A percentile compares a stretch with the other conserved stretches of the same genome.
phyloP scores from a whole-genome alignment of 1,140 invertebrate genomes.

The Metaphire vulgaris region DNA sequence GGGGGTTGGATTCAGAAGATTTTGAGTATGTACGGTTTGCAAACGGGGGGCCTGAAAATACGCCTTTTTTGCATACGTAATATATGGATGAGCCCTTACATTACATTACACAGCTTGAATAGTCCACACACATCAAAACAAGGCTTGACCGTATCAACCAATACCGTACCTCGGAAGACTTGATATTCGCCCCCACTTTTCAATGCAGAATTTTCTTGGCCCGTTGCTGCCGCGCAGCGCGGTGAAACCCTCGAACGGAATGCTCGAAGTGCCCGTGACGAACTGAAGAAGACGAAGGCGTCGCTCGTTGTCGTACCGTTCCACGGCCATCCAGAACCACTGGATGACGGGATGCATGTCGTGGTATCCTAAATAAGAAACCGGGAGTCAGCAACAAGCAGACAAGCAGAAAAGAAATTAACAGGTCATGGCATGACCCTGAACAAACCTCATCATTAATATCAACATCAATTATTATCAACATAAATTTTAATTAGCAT shows the following conservation, averaged over 20 bases:
- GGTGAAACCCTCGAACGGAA: conserved; percentile 94
- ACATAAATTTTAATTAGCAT: no score
- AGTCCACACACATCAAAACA: not conserved
- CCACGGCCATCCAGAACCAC: conserved; percentile 92
- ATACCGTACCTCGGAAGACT: conserved; percentile 72
- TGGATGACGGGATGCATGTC: conserved; percentile 86
- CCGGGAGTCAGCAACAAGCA: no score
- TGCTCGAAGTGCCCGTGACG: conserved; percentile 92
- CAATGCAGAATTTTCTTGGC: conserved; percentile 91
- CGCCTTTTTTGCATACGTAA: no score
- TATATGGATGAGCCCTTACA: no score
- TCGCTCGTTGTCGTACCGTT: conserved; percentile 88
- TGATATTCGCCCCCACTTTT: conserved; percentile 93
- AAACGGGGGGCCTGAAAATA: no score
- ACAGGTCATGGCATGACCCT: no score
- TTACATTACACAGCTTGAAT: no score
- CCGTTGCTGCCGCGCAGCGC: conserved; percentile 89
- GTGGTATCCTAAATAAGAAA: conserved; percentile 69
- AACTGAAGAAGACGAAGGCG: conserved; percentile 69
- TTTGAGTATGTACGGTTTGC: no score
- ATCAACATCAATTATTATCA: no score
- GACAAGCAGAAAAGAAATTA: no score
- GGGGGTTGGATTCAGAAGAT: no score
- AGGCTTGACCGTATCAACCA: not conserved
- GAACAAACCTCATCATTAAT: no score